A percentile compares a stretch with the other conserved stretches of the same genome.
Conservation (phyloP, 1,140 invertebrate genomes). For the Stegodyphus mimosarum region DNA sequence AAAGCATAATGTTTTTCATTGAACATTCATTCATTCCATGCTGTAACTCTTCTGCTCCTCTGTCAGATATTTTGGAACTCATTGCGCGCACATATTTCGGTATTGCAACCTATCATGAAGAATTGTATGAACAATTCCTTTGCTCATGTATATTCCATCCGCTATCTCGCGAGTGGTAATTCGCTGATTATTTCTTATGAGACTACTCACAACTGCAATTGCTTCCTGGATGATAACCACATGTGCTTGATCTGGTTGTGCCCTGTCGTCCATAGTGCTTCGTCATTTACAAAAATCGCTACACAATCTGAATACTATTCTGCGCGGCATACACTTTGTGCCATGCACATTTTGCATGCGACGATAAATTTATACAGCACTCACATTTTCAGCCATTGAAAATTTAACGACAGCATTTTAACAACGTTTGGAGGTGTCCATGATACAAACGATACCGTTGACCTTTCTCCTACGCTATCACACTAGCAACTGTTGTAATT, state of each 20-base stretch:
- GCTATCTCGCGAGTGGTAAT: background rate
- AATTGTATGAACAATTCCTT: constrained; percentile 9
- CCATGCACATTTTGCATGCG: constrained; percentile 20
- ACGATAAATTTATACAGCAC: constrained; percentile 2
- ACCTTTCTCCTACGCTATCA: background rate
- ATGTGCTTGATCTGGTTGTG: background rate
- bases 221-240: constrained; percentile 5
- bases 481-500: background rate
- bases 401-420: background rate
- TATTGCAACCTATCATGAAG: background rate
- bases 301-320: background rate
- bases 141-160: background rate
- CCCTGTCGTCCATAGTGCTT: background rate
- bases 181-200: constrained; percentile 2
- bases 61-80: background rate
- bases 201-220: background rate
- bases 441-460: background rate
- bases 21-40: background rate
- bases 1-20: background rate
- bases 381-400: background rate
- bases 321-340: background rate
- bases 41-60: background rate
- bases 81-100: background rate
- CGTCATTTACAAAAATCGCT: background rate
- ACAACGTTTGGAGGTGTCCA: background rate